A percentile compares a stretch with the other conserved stretches of the same genome.
Conservation (phyloP, 2,797 vertebrate species). For the Melanotaenia boesemani region DNA sequence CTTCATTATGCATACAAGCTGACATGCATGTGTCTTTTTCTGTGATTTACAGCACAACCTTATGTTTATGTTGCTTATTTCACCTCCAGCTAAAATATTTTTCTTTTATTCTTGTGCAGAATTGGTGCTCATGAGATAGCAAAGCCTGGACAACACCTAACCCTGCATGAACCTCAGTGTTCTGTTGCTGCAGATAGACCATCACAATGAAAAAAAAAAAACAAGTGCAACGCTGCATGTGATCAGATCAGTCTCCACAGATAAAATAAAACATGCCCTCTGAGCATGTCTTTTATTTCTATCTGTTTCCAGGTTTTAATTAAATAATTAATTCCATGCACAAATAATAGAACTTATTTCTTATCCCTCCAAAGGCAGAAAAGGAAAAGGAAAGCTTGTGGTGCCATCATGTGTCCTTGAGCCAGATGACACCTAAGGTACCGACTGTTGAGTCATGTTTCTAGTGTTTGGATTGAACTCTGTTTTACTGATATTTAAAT, state of each 20-base stretch:
- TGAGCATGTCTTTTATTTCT: not conserved
- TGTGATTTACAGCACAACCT: not conserved
- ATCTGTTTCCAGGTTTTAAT: not conserved
- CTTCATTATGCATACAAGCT: not conserved
- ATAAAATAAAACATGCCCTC: not conserved
- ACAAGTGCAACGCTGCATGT: not conserved
- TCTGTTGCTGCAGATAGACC: not conserved
- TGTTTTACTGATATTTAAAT: too few species aligned
- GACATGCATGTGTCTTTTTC: not conserved
- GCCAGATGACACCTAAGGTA: slow-evolving; percentile 23
- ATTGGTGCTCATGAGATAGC: not conserved
- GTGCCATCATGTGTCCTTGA: slow-evolving; percentile 50
- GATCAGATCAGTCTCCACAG: not conserved
- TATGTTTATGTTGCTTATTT: not conserved
- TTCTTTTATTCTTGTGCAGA: not conserved
- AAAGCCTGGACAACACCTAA: not conserved
- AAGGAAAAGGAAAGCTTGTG: not conserved
- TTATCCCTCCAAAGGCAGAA: not conserved
- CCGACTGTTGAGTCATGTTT: not conserved
- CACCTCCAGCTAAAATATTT: not conserved
- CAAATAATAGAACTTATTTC: not conserved
- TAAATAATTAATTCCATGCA: not conserved
- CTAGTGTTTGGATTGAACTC: too few species aligned
- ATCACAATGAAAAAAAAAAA: not conserved
- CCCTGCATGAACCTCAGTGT: not conserved